Percentiles rank a stretch among this genome's conserved stretches.
Evolutionary conservation across 2,797 vertebrate species (phyloP).

Genomic region (Psittacula derbiana): DNA sequence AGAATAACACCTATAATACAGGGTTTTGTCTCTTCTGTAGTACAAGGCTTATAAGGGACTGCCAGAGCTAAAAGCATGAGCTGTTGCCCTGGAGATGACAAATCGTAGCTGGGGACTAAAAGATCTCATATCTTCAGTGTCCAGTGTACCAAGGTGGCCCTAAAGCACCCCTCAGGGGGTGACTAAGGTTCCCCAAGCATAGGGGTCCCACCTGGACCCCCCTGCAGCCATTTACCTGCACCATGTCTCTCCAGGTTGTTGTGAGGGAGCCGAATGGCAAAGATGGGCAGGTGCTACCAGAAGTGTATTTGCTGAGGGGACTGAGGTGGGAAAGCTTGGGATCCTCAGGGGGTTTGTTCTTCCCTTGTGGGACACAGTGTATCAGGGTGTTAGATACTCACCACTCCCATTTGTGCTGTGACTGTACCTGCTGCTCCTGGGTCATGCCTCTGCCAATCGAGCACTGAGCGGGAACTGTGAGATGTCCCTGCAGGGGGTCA

Average conservation of each 20-base stretch:
- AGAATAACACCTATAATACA: background rate
- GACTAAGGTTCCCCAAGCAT: background rate
- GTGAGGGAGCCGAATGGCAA: background rate
- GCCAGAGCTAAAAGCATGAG: background rate
- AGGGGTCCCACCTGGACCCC: background rate
- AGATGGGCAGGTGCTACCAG: background rate
- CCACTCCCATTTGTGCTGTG: rapidly evolving
- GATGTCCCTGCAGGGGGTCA: background rate
- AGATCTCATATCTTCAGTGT: background rate
- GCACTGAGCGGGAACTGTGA: rapidly evolving
- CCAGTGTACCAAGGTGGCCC: background rate
- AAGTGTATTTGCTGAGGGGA: background rate
- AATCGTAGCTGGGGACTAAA: background rate
- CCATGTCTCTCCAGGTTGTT: background rate
- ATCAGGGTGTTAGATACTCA: too few relatives aligned
- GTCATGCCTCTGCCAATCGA: background rate
- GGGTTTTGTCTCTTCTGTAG: background rate
- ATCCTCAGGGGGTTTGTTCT: background rate
- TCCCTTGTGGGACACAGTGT: background rate
- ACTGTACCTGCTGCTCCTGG: background rate
- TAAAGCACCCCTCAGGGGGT: background rate
- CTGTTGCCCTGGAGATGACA: background rate
- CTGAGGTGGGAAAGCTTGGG: background rate
- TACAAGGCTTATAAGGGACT: background rate
- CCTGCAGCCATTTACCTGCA: background rate